These are phyloP conservation scores for Sthenelais limicola DNA, from an alignment of 2,888 invertebrate genomes.

Conservation along the genomic window DNA sequence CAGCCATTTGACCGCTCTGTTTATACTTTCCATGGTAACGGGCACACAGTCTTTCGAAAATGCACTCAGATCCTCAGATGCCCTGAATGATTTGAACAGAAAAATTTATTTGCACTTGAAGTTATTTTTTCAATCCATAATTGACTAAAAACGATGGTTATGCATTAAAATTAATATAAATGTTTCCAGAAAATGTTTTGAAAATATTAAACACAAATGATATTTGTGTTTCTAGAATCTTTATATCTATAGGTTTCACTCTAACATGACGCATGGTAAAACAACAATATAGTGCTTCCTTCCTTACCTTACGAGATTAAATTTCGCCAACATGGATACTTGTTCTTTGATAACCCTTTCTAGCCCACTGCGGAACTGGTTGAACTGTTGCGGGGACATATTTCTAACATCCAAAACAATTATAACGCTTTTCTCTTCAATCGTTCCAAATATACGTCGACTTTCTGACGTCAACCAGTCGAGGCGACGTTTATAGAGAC, in stretches of 20 bases:
- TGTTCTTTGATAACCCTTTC: slow-evolving; percentile 69
- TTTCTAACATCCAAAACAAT: slow-evolving; percentile 70
- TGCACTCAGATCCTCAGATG: slow-evolving; percentile 64
- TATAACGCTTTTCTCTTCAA: slow-evolving; percentile 67
- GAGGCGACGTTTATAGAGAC: slow-evolving; percentile 66
- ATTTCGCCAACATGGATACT: slow-evolving; percentile 66
- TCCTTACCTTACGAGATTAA: slow-evolving; percentile 70
- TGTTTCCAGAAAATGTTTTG: neutral
- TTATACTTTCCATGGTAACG: slow-evolving; percentile 67
- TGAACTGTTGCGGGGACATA: slow-evolving; percentile 68
- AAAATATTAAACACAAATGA: neutral
- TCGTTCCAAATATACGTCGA: slow-evolving; percentile 70
- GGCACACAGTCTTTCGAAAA: slow-evolving; percentile 66
- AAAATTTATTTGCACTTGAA: neutral
- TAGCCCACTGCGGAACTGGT: slow-evolving; percentile 67
- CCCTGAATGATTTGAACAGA: slow-evolving; percentile 53
- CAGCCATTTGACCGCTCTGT: slow-evolving; percentile 70
- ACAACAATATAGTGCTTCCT: no score
- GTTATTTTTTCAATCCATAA: neutral
- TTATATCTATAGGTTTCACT: no score
- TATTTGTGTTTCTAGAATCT: neutral
- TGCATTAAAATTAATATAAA: no score
- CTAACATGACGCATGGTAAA: no score
- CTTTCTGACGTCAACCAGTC: slow-evolving; percentile 72
- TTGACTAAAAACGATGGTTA: neutral